phyloP scores from a whole-genome alignment of 2,113 vertebrate genomes.

The Zosterops pallidus region DNA sequence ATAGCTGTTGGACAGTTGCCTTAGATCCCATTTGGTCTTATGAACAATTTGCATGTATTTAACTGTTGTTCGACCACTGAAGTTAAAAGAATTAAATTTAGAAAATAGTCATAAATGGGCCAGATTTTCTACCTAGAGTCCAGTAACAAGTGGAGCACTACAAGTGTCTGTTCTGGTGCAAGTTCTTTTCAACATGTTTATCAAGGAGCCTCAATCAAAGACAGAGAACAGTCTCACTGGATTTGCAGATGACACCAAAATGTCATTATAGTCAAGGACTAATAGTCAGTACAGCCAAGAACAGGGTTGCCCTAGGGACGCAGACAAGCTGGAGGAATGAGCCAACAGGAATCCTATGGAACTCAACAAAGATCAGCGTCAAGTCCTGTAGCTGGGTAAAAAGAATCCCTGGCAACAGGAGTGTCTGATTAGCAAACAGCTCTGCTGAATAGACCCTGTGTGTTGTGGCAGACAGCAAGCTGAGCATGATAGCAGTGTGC shows the following conservation, averaged over 20 bases:
- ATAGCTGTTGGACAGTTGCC: background rate
- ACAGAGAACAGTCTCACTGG: background rate
- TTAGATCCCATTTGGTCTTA: background rate
- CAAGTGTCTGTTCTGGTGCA: background rate
- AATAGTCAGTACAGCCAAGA: rapidly evolving
- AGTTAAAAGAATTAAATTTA: background rate
- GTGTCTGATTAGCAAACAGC: background rate
- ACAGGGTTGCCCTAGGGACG: background rate
- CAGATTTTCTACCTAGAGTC: background rate
- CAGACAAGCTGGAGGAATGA: background rate
- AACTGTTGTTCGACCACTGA: background rate
- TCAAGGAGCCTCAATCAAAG: background rate
- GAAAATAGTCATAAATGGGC: background rate
- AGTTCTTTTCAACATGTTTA: background rate
- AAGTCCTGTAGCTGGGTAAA: background rate
- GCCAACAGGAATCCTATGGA: background rate
- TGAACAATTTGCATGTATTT: background rate
- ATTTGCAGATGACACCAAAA: background rate
- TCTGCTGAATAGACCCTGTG: background rate
- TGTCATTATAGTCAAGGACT: background rate
- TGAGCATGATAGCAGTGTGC: background rate
- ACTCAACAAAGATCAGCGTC: background rate
- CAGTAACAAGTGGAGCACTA: background rate
- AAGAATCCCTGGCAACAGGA: background rate
- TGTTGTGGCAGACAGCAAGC: background rate